Evolutionary conservation across 2,113 vertebrate genomes (phyloP).

Genomic region (Bothrops jararaca): DNA sequence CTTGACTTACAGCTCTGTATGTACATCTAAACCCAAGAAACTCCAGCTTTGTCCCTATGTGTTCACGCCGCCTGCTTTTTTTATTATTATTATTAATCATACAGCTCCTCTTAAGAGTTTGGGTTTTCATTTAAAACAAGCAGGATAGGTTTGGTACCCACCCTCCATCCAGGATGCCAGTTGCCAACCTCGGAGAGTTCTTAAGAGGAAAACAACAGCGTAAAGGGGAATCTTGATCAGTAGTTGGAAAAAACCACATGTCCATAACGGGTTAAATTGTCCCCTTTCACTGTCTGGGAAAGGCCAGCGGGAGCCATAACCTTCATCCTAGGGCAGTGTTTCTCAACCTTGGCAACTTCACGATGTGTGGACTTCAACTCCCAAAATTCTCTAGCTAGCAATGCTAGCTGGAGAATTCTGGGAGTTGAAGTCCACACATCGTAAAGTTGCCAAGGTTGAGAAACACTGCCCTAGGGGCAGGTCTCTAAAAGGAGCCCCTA

Average conservation of each 20-base stretch:
- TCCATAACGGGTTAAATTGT: neutral
- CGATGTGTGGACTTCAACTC: no score
- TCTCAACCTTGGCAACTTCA: no score
- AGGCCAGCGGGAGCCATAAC: neutral
- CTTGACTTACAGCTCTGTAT: neutral
- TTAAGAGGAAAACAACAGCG: neutral
- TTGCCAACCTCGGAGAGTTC: neutral
- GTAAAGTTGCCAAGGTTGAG: no score
- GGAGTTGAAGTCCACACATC: no score
- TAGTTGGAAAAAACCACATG: neutral
- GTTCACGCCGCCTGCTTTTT: neutral
- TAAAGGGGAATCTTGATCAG: no score
- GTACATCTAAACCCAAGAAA: neutral
- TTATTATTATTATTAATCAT: neutral
- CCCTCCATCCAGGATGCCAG: neutral
- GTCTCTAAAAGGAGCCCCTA: neutral
- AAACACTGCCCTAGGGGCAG: no score
- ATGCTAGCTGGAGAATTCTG: no score
- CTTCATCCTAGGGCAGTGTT: accelerated
- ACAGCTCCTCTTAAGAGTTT: neutral
- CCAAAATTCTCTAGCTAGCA: no score
- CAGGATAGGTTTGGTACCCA: neutral
- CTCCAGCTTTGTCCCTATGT: neutral
- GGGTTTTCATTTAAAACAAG: neutral
- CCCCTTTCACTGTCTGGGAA: neutral